Conservation (phyloP, 2,888 invertebrate species). For the Mactromeris polynyma region DNA sequence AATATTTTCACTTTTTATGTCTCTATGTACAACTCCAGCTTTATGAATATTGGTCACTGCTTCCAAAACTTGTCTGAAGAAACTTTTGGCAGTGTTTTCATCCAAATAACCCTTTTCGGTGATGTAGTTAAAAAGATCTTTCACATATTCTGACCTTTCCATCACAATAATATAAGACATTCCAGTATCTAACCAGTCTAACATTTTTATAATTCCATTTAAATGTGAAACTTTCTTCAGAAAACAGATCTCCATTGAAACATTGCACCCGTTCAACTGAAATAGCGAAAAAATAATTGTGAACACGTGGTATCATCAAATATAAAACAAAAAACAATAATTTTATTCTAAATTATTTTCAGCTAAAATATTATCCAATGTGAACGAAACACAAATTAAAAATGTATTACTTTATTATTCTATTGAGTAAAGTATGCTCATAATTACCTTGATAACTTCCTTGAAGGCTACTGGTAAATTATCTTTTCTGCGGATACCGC, state of each 20-base stretch:
- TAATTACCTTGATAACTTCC: slow-evolving; percentile 88
- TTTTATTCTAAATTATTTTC: too few relatives aligned
- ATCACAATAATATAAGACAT: slow-evolving; percentile 89
- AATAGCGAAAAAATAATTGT: slow-evolving; percentile 64
- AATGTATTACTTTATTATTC: too few relatives aligned
- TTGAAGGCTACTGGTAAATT: slow-evolving; percentile 89
- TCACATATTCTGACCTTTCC: slow-evolving; percentile 89
- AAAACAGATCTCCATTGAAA: slow-evolving; percentile 90
- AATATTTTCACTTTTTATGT: slow-evolving; percentile 90
- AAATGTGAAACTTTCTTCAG: too few relatives aligned
- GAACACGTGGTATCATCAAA: not conserved
- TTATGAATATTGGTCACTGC: too few relatives aligned
- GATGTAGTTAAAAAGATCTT: slow-evolving; percentile 90
- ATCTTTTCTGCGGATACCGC: slow-evolving; percentile 88
- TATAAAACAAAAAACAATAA: too few relatives aligned
- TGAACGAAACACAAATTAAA: not conserved
- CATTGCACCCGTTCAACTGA: slow-evolving; percentile 88
- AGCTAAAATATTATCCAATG: too few relatives aligned
- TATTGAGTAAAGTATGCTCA: too few relatives aligned
- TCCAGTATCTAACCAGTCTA: slow-evolving; percentile 89
- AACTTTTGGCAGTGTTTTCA: slow-evolving; percentile 88
- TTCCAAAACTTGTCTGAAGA: too few relatives aligned
- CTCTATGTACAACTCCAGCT: too few relatives aligned
- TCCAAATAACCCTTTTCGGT: slow-evolving; percentile 89
- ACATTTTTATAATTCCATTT: slow-evolving; percentile 88